Base-by-base conservation (phyloP, 1,140 invertebrate genomes). In the Formica exsecta region DNA sequence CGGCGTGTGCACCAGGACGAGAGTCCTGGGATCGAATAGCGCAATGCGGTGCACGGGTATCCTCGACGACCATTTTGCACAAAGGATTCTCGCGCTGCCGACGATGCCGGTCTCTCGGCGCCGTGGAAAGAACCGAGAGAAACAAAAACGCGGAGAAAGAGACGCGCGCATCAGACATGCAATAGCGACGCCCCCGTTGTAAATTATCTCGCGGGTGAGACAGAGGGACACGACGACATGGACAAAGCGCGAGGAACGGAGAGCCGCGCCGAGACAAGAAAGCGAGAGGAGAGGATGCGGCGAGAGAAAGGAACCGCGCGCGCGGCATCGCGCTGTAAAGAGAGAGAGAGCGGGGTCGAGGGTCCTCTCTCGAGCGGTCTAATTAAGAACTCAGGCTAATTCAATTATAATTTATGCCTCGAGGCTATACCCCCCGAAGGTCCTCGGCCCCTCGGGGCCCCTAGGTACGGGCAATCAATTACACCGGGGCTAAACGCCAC, bases 351-450 rank as follows among this genome's bases (percentile, higher is more conserved):
- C 32, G 32, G 59, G 68, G 62, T 57, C 74, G 77, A 86, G 75
- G 36, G 32, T 73, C 57, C 59, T 61, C 75, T 71, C 59, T 68
- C 44, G 38, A 51, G 54, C 71, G 87, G 86, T 41, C 88, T 91
- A 92, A 93, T 93, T 93, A 90, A 93, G 91, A 93, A 83, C 87
- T 93, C 91, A 87, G 80, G 86, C 87, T 93, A 93, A 93, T 93
- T 93, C 92, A 91, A 93, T 93, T 91, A 93, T 93, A 93, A 93
- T 93, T 93, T 90, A 90, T 93, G 92, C 91, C 89, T 88, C 79
- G 87, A 48, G 57, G 74, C 32, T 38, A 38, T 57, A 48, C 54
- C 41, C 64, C 62, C 48, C 44, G 11, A 16, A 9, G 68, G 64
- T 65, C 41, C 66, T 59, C 66, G 62, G 25, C 48, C 86, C 70